Percentiles rank a stretch among this genome's conserved stretches.
phyloP scores from a whole-genome alignment of 2,797 vertebrate species.

The Melanotaenia boesemani region DNA sequence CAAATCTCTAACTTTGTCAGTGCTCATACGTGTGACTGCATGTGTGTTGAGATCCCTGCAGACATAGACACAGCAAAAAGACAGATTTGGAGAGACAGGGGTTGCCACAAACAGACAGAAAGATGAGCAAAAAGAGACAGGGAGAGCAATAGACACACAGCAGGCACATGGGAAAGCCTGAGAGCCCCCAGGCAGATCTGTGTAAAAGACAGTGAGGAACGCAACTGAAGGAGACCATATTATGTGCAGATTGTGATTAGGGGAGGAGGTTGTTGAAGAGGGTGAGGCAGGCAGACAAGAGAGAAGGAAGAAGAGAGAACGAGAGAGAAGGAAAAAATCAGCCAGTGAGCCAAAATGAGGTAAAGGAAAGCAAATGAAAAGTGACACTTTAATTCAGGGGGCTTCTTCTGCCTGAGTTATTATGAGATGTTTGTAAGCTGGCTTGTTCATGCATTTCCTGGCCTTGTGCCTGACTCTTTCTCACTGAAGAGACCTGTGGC shows the following conservation, averaged over 20 bases:
- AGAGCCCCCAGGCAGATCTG: conserved; percentile 77
- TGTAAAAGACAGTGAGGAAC: conserved; percentile 80
- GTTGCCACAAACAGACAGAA: conserved; percentile 70
- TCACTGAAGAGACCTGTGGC: conserved; percentile 73
- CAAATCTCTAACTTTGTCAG: conserved; percentile 39
- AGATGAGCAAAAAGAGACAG: conserved; percentile 66
- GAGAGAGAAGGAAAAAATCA: conserved; percentile 50
- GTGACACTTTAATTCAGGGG: conserved; percentile 88
- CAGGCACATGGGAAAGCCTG: conserved; percentile 78
- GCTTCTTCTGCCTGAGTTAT: conserved; percentile 86
- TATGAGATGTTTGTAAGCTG: conserved; percentile 87
- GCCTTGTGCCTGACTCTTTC: conserved; percentile 77
- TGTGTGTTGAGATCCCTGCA: conserved; percentile 48
- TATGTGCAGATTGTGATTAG: conserved; percentile 70
- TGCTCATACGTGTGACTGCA: conserved; percentile 37
- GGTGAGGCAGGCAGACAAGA: conserved; percentile 52
- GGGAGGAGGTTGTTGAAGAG: conserved; percentile 41
- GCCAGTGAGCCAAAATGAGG: conserved; percentile 76
- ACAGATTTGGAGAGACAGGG: conserved; percentile 65
- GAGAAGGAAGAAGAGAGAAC: conserved; percentile 37
- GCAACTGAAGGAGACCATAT: conserved; percentile 70
- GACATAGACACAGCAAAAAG: conserved; percentile 61
- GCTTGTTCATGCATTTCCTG: conserved; percentile 82
- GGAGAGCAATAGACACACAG: conserved; percentile 70
- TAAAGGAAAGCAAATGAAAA: conserved; percentile 86